Evolutionary conservation across 2,888 invertebrate genomes (phyloP).

Genomic region (Dolomedes plantarius): DNA sequence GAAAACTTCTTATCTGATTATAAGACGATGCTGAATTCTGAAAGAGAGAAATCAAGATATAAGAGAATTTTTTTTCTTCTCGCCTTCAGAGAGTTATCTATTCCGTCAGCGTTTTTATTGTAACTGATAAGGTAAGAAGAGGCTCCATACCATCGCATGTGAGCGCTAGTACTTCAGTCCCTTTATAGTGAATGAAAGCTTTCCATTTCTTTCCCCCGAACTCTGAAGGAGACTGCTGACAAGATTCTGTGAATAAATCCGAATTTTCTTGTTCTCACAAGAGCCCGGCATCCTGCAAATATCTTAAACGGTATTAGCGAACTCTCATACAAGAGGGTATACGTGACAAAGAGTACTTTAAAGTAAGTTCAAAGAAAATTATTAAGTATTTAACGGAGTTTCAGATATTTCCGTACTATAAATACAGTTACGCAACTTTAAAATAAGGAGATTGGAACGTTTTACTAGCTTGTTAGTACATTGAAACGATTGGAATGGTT

Average conservation of each 20-base stretch:
- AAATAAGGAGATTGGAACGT: no score
- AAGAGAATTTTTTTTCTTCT: neutral
- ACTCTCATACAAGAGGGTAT: no score
- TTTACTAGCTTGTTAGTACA: no score
- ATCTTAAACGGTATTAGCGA: no score
- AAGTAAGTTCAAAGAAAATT: no score
- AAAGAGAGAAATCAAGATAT: neutral
- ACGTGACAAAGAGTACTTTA: no score
- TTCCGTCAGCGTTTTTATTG: constrained; percentile 2
- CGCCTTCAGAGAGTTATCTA: neutral
- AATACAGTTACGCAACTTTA: no score
- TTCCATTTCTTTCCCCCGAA: neutral
- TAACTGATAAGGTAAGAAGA: neutral
- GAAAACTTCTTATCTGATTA: neutral
- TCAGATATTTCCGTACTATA: no score
- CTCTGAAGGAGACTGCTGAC: neutral
- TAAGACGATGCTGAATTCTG: neutral
- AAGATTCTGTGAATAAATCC: neutral
- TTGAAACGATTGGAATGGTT: no score
- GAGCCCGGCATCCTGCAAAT: no score
- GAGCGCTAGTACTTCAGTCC: neutral
- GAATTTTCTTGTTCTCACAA: no score
- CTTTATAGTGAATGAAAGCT: neutral
- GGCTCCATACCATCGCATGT: neutral
- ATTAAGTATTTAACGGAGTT: no score